Base-by-base conservation (phyloP, 2,113 vertebrate genomes). In the Papio anubis region DNA sequence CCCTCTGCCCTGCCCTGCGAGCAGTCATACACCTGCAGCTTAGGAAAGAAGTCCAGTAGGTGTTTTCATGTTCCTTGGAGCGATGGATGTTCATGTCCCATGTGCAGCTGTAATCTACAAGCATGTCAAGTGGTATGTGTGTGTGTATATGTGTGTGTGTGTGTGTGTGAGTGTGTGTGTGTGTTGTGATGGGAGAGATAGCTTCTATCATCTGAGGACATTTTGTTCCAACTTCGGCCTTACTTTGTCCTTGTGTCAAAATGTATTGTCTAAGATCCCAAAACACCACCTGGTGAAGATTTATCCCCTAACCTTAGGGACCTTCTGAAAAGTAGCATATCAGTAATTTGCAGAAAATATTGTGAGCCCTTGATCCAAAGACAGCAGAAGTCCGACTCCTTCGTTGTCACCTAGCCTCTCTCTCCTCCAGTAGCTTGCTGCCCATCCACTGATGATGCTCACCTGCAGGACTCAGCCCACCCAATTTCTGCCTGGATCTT, bases 11-110 rank as follows among this genome's bases (percentile, higher is more conserved):
- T 11, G 3, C 4, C 80, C 64, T 59, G 43, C 14, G 27, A 84
- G 83, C 68, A 93, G 88, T n/a, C 16, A 2, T 73, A 75, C 35
- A 50, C 4, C 6, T 85, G 35, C 27, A 84, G n/a, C 61, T 96
- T 94, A 97, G 98, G 97, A 98, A 98, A 98, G 98, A 98, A 98
- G 84, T 78, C n/a, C 55, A 94, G 75, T 87, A 88, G 90, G 52
- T 1, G 23, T 97, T 97, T 82, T 94, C 94, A 17, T 88, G 81
- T 97, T 95, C 97, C 97, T 96, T 5, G 8, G 79, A 96, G 90
- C 89, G 96, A 97, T 83, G 85, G 38, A 66, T 59, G 73, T 93
- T 92, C 72, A 86, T 93, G 96, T 95, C 92, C 92, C 83, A 59
- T 59, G 72, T 95, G 94, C 76, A 97, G 78, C 80, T 96, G 79